Conservation (phyloP, 2,888 invertebrate genomes). For the Abrostola tripartita region DNA sequence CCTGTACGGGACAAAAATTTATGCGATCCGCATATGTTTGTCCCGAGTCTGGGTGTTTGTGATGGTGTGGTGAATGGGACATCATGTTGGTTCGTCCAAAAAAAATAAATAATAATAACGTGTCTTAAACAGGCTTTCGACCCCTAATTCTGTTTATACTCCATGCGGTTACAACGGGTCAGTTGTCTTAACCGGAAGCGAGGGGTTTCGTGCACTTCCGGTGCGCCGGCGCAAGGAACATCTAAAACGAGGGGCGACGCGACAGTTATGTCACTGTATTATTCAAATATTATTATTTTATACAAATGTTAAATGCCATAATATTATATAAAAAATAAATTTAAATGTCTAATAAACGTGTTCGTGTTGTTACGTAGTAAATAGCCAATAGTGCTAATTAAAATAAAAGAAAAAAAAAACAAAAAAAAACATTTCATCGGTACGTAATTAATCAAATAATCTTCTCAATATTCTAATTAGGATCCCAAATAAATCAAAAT, state of each 20-base stretch:
- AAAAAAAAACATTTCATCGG: not conserved
- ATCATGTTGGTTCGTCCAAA: too few species aligned
- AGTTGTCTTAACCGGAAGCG: conserved; percentile 46
- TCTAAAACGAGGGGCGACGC: conserved; percentile 11
- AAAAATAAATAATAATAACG: not conserved
- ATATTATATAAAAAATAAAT: too few species aligned
- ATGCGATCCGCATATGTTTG: too few species aligned
- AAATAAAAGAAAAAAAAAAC: not conserved
- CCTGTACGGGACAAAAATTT: too few species aligned
- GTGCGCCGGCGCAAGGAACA: conserved; percentile 9
- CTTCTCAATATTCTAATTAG: too few species aligned
- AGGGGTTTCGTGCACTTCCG: conserved; percentile 48
- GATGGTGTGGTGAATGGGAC: too few species aligned
- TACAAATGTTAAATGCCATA: too few species aligned
- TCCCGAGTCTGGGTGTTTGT: too few species aligned
- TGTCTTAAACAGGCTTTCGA: not conserved
- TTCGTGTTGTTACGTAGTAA: too few species aligned
- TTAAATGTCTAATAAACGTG: too few species aligned
- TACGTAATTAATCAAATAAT: not conserved
- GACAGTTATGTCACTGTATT: not conserved
- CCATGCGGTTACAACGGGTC: conserved; percentile 29
- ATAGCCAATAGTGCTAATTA: too few species aligned
- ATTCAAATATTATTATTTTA: not conserved
- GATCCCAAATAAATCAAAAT: too few species aligned
- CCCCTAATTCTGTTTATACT: not conserved